These are phyloP conservation scores for Caenorhabditis becei DNA, from an alignment of 2,888 invertebrate species.

Conservation along the genomic window DNA sequence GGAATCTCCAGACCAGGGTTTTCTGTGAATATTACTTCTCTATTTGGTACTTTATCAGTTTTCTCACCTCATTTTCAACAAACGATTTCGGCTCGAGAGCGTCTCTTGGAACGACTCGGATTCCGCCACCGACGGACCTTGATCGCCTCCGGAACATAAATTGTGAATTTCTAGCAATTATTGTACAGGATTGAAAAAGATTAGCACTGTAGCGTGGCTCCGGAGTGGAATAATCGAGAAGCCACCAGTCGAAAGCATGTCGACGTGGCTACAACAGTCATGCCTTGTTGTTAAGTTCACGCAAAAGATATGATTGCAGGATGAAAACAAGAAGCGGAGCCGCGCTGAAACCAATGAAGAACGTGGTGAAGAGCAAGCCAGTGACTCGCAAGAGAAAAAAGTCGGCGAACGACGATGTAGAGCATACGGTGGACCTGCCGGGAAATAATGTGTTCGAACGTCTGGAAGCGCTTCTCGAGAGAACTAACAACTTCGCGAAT, in stretches of 20 bases:
- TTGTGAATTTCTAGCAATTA: not conserved
- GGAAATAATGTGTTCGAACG: slow-evolving; percentile 20
- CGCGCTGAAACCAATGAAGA: not conserved
- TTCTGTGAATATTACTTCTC: slow-evolving; percentile 8
- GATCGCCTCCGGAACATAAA: slow-evolving; percentile 23
- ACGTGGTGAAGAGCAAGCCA: not conserved
- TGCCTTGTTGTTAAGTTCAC: not conserved
- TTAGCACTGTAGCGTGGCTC: not conserved
- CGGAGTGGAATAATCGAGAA: not conserved
- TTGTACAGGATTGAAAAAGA: slow-evolving; percentile 32
- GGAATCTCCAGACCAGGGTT: slow-evolving; percentile 66
- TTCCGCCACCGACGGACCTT: slow-evolving; percentile 4
- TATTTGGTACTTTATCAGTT: not conserved
- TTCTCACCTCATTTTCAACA: slow-evolving; percentile 42
- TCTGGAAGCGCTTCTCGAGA: slow-evolving; percentile 21
- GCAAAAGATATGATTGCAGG: slow-evolving; percentile 1
- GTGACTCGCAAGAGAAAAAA: not conserved
- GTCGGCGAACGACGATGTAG: not conserved
- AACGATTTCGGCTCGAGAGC: slow-evolving; percentile 26
- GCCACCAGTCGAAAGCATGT: not conserved
- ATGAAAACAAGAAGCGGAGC: slow-evolving; percentile 21
- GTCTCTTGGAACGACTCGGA: not conserved
- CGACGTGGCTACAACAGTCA: not conserved
- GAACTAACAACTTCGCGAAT: slow-evolving; percentile 18
- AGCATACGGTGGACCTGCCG: not conserved